These are phyloP conservation scores for Pinctada fucata DNA, from an alignment of 2,888 invertebrate species.

Conservation along the genomic window DNA sequence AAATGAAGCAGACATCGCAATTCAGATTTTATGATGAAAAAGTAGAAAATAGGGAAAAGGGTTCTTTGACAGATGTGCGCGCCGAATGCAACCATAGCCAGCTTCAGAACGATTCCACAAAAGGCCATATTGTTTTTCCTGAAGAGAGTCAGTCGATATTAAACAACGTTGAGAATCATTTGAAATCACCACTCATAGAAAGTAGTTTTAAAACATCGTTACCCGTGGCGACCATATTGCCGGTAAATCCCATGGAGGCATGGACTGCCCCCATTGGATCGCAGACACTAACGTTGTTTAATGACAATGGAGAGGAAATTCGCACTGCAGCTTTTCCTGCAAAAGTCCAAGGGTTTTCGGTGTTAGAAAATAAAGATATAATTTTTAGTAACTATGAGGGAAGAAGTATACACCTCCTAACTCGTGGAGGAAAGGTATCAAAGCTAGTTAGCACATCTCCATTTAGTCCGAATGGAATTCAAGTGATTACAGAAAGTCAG, in stretches of 20 bases:
- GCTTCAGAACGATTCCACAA: too few species aligned
- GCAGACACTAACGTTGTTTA: slow-evolving; percentile 3
- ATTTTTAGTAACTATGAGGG: slow-evolving; percentile 21
- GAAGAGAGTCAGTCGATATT: too few species aligned
- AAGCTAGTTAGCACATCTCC: slow-evolving; percentile 26
- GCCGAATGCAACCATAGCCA: too few species aligned
- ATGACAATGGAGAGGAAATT: slow-evolving; percentile 6
- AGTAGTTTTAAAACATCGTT: not conserved
- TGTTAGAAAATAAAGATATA: slow-evolving; percentile 17
- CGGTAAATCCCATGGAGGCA: slow-evolving; percentile 18
- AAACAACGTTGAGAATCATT: too few species aligned
- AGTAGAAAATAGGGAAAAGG: too few species aligned
- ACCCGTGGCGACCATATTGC: slow-evolving; percentile 4
- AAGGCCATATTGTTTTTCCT: too few species aligned
- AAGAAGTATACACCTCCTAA: slow-evolving; percentile 7
- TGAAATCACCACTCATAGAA: not conserved
- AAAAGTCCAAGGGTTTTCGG: slow-evolving; percentile 20
- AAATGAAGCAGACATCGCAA: too few species aligned
- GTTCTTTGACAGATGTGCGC: too few species aligned
- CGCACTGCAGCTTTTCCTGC: not conserved
- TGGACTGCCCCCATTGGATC: slow-evolving; percentile 18
- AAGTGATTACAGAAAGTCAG: slow-evolving; percentile 6
- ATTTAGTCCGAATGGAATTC: slow-evolving; percentile 24
- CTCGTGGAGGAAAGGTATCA: slow-evolving; percentile 5
- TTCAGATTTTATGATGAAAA: too few species aligned